Percentiles rank a stretch among this genome's conserved stretches.
Evolutionary conservation across 2,113 vertebrate species (phyloP).

Genomic region (Isurus oxyrinchus): DNA sequence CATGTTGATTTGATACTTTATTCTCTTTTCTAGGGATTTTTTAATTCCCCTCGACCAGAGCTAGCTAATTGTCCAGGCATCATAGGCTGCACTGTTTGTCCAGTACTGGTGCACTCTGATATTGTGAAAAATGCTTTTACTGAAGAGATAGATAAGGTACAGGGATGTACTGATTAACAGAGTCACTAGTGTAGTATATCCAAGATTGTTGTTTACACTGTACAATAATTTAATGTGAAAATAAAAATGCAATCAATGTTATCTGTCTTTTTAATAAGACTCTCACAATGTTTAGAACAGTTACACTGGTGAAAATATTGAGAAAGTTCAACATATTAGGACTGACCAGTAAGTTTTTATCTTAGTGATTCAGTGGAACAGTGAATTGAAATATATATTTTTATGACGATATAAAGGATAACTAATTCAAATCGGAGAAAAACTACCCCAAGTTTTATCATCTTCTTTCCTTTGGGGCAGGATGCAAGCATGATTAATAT

Average conservation of each 20-base stretch:
- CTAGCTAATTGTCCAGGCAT: constrained; percentile 73
- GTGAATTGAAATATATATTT: not conserved
- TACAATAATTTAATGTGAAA: not conserved
- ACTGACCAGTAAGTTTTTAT: not conserved
- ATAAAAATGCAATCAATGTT: not conserved
- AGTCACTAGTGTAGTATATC: not conserved
- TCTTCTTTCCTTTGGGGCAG: not conserved
- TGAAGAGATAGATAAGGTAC: constrained; percentile 75
- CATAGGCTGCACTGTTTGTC: constrained; percentile 73
- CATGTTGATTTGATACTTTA: not conserved
- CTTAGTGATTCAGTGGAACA: not conserved
- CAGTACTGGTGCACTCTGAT: constrained; percentile 82
- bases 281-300: not conserved
- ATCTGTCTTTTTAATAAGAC: not conserved
- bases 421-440: not conserved
- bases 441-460: not conserved
- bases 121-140: constrained; percentile 78
- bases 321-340: not conserved
- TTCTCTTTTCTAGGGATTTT: constrained; percentile 71
- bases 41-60: constrained; percentile 75
- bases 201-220: not conserved
- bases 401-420: not conserved
- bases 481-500: not conserved
- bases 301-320: not conserved
- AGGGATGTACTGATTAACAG: not conserved